Evolutionary conservation across 2,888 invertebrate genomes (phyloP).

Genomic region (Drosophila imparisetae): DNA sequence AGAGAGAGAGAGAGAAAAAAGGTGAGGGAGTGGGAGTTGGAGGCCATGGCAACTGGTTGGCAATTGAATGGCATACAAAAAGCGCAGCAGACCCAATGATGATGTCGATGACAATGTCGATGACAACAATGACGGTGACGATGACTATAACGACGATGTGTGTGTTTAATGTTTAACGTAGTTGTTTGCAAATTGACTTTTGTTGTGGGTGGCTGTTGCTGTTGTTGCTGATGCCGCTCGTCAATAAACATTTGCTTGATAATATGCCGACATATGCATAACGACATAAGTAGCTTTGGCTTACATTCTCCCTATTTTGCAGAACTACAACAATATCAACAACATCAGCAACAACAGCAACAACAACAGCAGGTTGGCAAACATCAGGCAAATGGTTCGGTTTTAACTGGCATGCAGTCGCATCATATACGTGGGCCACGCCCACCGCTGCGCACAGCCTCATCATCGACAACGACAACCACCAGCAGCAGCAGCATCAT

Average conservation of each 20-base stretch:
- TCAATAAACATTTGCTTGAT: conserved; percentile 68
- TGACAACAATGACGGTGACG: conserved; percentile 5
- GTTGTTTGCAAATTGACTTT: conserved; percentile 72
- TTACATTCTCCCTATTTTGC: conserved; percentile 35
- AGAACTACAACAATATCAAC: conserved; percentile 79
- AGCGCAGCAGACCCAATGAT: conserved; percentile 57
- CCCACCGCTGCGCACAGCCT: conserved; percentile 84
- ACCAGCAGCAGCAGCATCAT: conserved; percentile 46
- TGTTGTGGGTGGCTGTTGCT: conserved; percentile 31
- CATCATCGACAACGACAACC: conserved; percentile 69
- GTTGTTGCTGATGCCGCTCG: conserved; percentile 14
- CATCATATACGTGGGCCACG: conserved; percentile 84
- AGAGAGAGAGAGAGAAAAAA: not conserved
- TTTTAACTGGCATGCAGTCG: conserved; percentile 76
- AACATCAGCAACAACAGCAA: conserved; percentile 69
- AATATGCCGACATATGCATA: conserved; percentile 76
- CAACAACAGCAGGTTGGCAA: conserved; percentile 81
- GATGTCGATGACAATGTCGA: conserved; percentile 35
- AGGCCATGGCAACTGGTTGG: conserved; percentile 14
- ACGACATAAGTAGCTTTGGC: conserved; percentile 67
- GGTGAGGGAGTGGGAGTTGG: not conserved
- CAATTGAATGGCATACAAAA: conserved; percentile 59
- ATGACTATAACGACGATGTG: conserved; percentile 21
- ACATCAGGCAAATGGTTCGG: conserved; percentile 83
- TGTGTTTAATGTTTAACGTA: conserved; percentile 63